Evolutionary conservation across 2,113 vertebrate species (phyloP).

Genomic region (Isichthys henryi): DNA sequence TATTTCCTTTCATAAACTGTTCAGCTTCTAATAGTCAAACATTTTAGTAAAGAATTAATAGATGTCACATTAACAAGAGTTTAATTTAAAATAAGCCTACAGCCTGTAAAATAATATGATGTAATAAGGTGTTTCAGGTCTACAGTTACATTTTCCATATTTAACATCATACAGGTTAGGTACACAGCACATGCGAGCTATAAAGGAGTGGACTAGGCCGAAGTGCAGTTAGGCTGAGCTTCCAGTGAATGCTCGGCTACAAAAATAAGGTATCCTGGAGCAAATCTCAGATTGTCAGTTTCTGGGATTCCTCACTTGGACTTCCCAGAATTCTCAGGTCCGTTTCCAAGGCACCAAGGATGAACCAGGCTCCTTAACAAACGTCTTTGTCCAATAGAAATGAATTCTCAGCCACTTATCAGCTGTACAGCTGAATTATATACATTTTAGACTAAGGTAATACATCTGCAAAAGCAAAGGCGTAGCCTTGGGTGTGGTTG

Average conservation of each 20-base stretch:
- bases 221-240: background rate
- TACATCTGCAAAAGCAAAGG: background rate
- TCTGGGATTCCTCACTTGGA: conserved; percentile 11
- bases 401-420: background rate
- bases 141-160: background rate
- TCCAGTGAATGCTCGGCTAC: background rate
- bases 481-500: background rate
- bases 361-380: background rate
- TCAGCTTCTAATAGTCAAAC: background rate
- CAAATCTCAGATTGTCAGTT: background rate
- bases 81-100: background rate
- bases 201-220: background rate
- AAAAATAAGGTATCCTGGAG: background rate
- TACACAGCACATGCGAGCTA: background rate
- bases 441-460: background rate
- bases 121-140: background rate
- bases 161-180: background rate
- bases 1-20: background rate
- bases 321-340: conserved; percentile 12
- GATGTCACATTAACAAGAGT: background rate
- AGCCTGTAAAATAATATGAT: background rate
- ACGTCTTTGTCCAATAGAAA: background rate
- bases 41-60: background rate
- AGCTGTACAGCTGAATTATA: background rate
- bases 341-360: background rate